These are phyloP conservation scores for Tympanoctomys barrerae DNA, from an alignment of 2,797 vertebrate genomes.

Conservation along the genomic window DNA sequence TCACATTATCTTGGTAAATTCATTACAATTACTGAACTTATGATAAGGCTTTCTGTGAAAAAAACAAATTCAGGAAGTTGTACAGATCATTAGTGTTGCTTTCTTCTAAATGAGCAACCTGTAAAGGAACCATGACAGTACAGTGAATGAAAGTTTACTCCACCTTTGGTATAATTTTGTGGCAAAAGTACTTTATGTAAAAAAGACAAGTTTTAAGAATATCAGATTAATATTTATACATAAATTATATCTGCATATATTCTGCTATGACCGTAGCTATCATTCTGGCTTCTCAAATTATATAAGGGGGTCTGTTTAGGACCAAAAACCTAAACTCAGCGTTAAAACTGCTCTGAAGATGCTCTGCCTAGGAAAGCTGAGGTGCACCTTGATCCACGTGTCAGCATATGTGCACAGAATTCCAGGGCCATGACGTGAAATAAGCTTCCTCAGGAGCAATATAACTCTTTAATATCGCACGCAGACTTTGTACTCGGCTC, in stretches of 20 bases:
- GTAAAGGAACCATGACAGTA: constrained; percentile 81
- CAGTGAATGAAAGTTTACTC: constrained; percentile 37
- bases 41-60: background rate
- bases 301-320: background rate
- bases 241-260: constrained; percentile 25
- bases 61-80: constrained; percentile 71
- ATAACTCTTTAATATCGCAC: background rate
- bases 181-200: constrained; percentile 32
- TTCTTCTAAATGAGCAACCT: constrained; percentile 96
- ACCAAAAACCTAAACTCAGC: constrained; percentile 33
- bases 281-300: constrained; percentile 30
- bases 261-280: constrained; percentile 23
- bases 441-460: constrained; percentile 31
- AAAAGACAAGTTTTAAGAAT: constrained; percentile 44
- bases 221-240: constrained; percentile 16
- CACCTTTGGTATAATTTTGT: constrained; percentile 22
- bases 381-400: background rate
- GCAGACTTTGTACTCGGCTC: constrained; percentile 25
- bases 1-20: too few relatives aligned
- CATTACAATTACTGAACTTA: too few relatives aligned
- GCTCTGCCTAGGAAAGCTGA: background rate
- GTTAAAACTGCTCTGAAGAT: constrained; percentile 47
- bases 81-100: constrained; percentile 90
- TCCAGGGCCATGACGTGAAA: background rate
- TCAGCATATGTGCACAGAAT: background rate